Evolutionary conservation across 2,113 vertebrate genomes (phyloP), one percentile per base, ranked within the genome.

Genomic region (Sander vitreus): DNA sequence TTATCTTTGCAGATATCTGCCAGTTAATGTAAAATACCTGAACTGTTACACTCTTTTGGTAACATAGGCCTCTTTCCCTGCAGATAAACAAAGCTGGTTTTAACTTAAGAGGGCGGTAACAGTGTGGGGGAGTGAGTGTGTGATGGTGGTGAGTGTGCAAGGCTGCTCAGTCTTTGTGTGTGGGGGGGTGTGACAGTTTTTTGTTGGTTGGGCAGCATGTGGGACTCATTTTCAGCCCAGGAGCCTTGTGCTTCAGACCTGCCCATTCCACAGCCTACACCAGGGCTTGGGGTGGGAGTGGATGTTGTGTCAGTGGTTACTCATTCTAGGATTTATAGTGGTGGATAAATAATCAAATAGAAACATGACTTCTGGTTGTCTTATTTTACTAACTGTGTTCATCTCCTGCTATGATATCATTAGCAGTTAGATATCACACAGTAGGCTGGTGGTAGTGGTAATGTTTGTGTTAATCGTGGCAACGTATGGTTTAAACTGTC

Each of bases 221-320:
- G 85, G 84, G 53, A 83, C 51, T 62, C 58, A 74, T 85, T 90
- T 92, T 91, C 90, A 89, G 83, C 13, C 51, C n/a, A 15, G 53
- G n/a, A 83, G 58, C 81, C 89, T 83, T 65, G 43, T 91, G 90
- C 84, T 64, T 81, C 48, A 76, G 73, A 60, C 69, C 58, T 77
- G 59, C 73, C 78, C 73, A 25, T 65, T 57, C 73, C 67, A 60
- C 82, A 23, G 79, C 84, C 88, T 23, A 88, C 88, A 48, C 65
- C 70, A 18, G 2, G 68, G 36, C n/a, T 48, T 23, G 59, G 63
- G 67, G 90, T 90, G 68, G 91, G 76, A 90, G 81, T 68, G 64
- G 79, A 76, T 58, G 5, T 33, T 68, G 77, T 89, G 85, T 90
- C 90, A 87, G 67, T 12, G 2, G 39, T 90, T 92, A 86, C 81